A percentile compares a stretch with the other conserved stretches of the same genome.
phyloP scores from a whole-genome alignment of 2,797 vertebrate species.

The Sebastes elongatus region DNA sequence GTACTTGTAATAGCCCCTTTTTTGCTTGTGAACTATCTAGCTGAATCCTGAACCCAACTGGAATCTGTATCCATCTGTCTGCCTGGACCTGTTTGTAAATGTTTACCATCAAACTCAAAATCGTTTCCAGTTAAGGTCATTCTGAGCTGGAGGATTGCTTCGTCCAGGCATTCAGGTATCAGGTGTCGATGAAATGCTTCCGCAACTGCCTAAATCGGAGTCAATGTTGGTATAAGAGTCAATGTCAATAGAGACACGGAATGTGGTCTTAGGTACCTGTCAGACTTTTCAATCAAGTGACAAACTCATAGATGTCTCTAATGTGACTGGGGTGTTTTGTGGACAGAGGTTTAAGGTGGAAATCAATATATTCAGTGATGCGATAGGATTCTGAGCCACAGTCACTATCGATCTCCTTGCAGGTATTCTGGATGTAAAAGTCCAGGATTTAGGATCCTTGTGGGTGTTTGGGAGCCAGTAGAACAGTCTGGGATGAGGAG shows the following conservation, averaged over 20 bases:
- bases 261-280: background rate
- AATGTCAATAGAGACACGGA: background rate
- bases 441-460: too few species aligned
- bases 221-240: background rate
- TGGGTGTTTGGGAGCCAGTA: too few species aligned
- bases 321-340: background rate
- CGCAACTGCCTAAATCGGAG: too few species aligned
- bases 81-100: background rate
- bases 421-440: background rate
- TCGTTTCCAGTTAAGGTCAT: too few species aligned
- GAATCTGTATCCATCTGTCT: background rate
- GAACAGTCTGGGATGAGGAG: too few species aligned
- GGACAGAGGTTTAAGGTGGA: background rate
- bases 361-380: background rate
- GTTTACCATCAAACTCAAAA: too few species aligned
- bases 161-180: too few species aligned
- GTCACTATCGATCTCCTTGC: background rate
- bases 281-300: background rate
- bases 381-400: background rate
- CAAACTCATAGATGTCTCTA: background rate
- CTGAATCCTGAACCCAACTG: background rate
- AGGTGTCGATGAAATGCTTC: too few species aligned
- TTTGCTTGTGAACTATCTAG: background rate
- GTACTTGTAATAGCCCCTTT: background rate
- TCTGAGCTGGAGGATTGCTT: too few species aligned